These are phyloP conservation scores for Choloepus hoffmanni DNA, from an alignment of 2,113 vertebrate genomes.

Conservation along the genomic window DNA sequence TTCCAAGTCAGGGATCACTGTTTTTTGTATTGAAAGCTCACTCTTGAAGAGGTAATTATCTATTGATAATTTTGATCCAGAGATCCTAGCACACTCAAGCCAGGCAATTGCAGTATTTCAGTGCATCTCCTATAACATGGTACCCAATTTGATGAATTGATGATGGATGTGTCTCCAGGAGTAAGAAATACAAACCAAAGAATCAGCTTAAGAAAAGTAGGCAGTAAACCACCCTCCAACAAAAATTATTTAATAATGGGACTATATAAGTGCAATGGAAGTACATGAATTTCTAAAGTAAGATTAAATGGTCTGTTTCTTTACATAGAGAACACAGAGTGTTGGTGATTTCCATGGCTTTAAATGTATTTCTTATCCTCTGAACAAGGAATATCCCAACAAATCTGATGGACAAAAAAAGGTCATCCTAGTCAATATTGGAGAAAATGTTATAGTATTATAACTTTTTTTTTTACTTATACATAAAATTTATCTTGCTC, in stretches of 20 bases:
- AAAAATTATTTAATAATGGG: neutral
- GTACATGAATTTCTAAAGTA: neutral
- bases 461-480: neutral
- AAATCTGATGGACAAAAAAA: neutral
- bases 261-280: neutral
- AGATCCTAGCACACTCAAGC: neutral
- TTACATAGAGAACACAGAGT: neutral
- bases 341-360: neutral
- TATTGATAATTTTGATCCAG: neutral
- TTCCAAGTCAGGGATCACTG: neutral
- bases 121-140: rapidly evolving
- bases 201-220: neutral
- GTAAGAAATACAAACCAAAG: neutral
- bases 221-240: neutral
- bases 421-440: neutral
- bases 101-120: neutral
- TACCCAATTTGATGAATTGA: neutral
- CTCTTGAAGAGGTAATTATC: neutral
- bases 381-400: neutral
- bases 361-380: neutral
- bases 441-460: neutral
- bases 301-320: neutral
- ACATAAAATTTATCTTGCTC: neutral
- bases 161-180: neutral
- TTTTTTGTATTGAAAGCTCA: neutral